A percentile compares a stretch with the other conserved stretches of the same genome.
Evolutionary conservation across 2,888 invertebrate species (phyloP).

Genomic region (Xestoiulus laeticollis): DNA sequence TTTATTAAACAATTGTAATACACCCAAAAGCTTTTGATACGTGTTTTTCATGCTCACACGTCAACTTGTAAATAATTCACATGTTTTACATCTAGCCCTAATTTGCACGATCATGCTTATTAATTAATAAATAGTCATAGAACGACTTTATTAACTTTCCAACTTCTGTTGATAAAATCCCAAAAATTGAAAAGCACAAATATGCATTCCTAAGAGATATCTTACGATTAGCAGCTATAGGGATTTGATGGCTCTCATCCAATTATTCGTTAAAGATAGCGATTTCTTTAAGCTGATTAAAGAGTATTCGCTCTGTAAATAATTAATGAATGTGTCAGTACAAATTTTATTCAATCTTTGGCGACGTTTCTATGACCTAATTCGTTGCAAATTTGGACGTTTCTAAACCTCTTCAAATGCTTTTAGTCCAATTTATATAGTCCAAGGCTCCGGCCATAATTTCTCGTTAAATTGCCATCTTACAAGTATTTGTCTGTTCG

Average conservation of each 20-base stretch:
- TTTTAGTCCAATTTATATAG: constrained; percentile 7
- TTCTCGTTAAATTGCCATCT: constrained; percentile 15
- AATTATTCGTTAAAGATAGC: constrained; percentile 8
- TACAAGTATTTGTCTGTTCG: background rate
- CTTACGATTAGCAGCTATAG: too few species aligned
- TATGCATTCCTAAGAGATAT: too few species aligned
- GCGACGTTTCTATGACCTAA: background rate
- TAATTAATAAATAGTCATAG: too few species aligned
- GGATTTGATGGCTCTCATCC: background rate
- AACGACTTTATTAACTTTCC: too few species aligned
- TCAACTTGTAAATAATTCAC: too few species aligned
- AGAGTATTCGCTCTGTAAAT: background rate
- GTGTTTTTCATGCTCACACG: too few species aligned
- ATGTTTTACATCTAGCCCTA: too few species aligned
- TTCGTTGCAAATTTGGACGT: background rate
- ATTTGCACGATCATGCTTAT: too few species aligned
- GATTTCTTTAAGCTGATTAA: background rate
- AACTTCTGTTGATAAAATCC: too few species aligned
- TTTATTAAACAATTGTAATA: too few species aligned
- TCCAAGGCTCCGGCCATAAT: background rate
- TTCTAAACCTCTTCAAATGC: background rate
- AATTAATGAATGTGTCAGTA: background rate
- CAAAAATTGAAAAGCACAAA: too few species aligned
- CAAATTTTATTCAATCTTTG: background rate
- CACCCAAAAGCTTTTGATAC: too few species aligned